Conservation (phyloP, 2,797 vertebrate genomes). For the Taenioides sp. region DNA sequence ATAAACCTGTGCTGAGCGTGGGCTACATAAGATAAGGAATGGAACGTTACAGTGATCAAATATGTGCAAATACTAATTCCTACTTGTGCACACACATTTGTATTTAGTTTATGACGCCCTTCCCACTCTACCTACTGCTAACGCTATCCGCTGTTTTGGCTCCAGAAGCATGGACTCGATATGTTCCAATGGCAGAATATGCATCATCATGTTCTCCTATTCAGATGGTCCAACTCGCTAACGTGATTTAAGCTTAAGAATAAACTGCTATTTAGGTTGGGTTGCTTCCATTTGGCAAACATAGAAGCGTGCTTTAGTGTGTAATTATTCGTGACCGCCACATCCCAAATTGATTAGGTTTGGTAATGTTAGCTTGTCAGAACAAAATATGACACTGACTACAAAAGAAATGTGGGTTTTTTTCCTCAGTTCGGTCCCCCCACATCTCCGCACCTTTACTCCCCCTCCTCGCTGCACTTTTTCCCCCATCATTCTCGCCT, state of each 20-base stretch:
- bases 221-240: slow-evolving; percentile 59
- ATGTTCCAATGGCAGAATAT: slow-evolving; percentile 66
- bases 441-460: slow-evolving; percentile 8
- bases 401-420: slow-evolving; percentile 19
- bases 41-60: slow-evolving; percentile 17
- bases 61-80: slow-evolving; percentile 26
- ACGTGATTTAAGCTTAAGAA: slow-evolving; percentile 72
- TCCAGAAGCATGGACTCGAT: slow-evolving; percentile 62
- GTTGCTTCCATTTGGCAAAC: slow-evolving; percentile 62
- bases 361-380: slow-evolving; percentile 29
- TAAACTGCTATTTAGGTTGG: slow-evolving; percentile 72
- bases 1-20: neutral
- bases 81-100: slow-evolving; percentile 7
- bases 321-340: slow-evolving; percentile 68
- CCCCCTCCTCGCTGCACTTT: slow-evolving; percentile 5
- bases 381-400: slow-evolving; percentile 14
- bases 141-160: slow-evolving; percentile 52
- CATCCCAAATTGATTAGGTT: slow-evolving; percentile 67
- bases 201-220: slow-evolving; percentile 66
- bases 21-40: neutral
- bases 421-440: slow-evolving; percentile 12
- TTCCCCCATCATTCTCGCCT: slow-evolving; percentile 35
- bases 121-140: slow-evolving; percentile 36
- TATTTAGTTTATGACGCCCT: slow-evolving; percentile 30
- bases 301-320: slow-evolving; percentile 37